Percentiles rank a stretch among this genome's conserved stretches.
Evolutionary conservation across 2,888 invertebrate species (phyloP).

Genomic region (Cheilosia pagana): DNA sequence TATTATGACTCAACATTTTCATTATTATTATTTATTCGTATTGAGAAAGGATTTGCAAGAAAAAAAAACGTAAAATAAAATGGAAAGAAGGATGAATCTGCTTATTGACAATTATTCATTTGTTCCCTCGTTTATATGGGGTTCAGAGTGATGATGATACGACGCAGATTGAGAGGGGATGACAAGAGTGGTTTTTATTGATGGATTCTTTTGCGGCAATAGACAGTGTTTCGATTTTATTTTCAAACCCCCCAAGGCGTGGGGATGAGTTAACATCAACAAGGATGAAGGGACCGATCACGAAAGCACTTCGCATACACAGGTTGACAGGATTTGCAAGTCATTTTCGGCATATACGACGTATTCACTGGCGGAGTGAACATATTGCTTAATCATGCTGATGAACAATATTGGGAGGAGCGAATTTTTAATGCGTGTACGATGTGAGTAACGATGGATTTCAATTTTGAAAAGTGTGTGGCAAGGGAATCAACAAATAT

Average conservation of each 20-base stretch:
- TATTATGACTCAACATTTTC: constrained; percentile 72
- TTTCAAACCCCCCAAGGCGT: not conserved
- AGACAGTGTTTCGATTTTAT: constrained; percentile 41
- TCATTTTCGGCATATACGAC: constrained; percentile 19
- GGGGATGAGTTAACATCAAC: constrained; percentile 39
- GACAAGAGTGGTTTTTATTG: constrained; percentile 38
- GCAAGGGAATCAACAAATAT: too few species aligned
- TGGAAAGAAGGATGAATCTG: constrained; percentile 41
- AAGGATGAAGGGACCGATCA: constrained; percentile 37
- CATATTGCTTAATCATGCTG: constrained; percentile 16
- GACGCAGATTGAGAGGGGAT: not conserved
- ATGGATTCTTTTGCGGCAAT: constrained; percentile 45
- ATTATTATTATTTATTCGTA: constrained; percentile 60
- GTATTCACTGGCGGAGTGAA: not conserved
- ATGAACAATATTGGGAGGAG: not conserved
- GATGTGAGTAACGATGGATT: not conserved
- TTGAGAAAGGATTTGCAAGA: constrained; percentile 51
- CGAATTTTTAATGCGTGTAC: constrained; percentile 34
- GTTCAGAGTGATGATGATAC: not conserved
- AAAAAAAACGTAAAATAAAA: constrained; percentile 1
- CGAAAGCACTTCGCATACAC: constrained; percentile 15
- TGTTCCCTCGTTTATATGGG: constrained; percentile 45
- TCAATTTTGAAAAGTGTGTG: too few species aligned
- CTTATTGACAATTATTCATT: constrained; percentile 71
- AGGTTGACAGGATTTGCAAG: constrained; percentile 42